Evolutionary conservation across 2,113 vertebrate species (phyloP).

Genomic region (Clarias batrachus): DNA sequence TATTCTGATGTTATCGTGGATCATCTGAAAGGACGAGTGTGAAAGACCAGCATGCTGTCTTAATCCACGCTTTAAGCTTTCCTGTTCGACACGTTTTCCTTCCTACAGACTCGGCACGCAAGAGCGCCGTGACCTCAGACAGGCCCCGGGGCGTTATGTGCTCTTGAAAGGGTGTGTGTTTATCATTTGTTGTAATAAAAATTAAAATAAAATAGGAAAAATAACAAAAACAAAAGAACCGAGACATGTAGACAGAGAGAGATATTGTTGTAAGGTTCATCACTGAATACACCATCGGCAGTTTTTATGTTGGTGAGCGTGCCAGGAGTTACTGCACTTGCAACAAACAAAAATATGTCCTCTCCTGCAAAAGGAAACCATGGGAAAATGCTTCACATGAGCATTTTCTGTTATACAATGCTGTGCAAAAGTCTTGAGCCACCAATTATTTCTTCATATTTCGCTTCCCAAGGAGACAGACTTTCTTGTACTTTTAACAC

Average conservation of each 20-base stretch:
- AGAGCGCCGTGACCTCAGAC: slow-evolving; percentile 21
- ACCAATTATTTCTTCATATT: too few species aligned
- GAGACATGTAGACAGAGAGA: background rate
- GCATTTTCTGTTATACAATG: too few species aligned
- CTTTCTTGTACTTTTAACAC: too few species aligned
- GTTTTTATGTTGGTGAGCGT: background rate
- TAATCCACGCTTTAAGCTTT: slow-evolving; percentile 42
- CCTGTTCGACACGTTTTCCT: slow-evolving; percentile 40
- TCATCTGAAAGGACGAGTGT: slow-evolving; percentile 1
- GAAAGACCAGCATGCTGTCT: slow-evolving; percentile 4
- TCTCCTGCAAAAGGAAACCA: background rate
- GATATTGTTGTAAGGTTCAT: background rate
- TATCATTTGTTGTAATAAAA: background rate
- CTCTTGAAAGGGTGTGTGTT: background rate
- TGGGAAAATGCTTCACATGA: background rate
- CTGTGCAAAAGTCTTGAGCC: too few species aligned
- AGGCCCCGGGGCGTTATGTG: background rate
- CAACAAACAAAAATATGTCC: background rate
- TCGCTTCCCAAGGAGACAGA: too few species aligned
- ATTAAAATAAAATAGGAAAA: background rate
- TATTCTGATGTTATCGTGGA: slow-evolving; percentile 25
- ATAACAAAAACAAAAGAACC: background rate
- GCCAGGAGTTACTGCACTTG: background rate
- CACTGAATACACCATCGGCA: background rate
- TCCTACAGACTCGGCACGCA: background rate